Conservation (phyloP, 2,888 invertebrate genomes). For the Conus canariensis region DNA sequence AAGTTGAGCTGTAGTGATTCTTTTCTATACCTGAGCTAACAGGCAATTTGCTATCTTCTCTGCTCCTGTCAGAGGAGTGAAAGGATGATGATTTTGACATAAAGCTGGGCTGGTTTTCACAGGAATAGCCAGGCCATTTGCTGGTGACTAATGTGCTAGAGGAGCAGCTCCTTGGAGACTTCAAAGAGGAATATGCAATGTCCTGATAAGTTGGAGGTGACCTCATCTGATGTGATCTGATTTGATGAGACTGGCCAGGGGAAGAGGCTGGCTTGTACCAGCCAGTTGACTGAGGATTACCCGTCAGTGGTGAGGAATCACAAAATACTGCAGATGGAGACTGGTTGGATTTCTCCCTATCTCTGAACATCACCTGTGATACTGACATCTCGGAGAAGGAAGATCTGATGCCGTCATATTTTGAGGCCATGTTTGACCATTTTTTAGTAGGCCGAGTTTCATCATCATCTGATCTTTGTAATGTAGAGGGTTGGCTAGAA, state of each 20-base stretch:
- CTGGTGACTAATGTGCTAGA: background rate
- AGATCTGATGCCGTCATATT: background rate
- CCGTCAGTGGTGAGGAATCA: background rate
- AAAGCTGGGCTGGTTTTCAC: background rate
- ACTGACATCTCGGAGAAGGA: background rate
- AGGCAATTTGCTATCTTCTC: background rate
- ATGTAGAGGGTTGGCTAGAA: background rate
- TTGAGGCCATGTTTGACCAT: background rate
- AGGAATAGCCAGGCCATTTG: constrained; percentile 21
- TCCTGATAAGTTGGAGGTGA: background rate
- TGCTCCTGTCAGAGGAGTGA: background rate
- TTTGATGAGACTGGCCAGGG: background rate
- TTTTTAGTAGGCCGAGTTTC: background rate
- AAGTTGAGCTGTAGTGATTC: background rate
- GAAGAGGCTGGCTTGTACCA: background rate
- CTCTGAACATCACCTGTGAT: background rate
- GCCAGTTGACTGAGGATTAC: background rate
- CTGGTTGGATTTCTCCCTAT: background rate
- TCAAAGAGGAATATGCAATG: background rate
- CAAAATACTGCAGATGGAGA: background rate
- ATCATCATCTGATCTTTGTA: background rate
- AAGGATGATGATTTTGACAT: background rate
- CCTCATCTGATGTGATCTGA: background rate
- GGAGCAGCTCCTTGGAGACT: background rate
- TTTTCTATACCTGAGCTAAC: background rate